Conservation (phyloP, 1,140 invertebrate species). For the Andricus grossulariae region DNA sequence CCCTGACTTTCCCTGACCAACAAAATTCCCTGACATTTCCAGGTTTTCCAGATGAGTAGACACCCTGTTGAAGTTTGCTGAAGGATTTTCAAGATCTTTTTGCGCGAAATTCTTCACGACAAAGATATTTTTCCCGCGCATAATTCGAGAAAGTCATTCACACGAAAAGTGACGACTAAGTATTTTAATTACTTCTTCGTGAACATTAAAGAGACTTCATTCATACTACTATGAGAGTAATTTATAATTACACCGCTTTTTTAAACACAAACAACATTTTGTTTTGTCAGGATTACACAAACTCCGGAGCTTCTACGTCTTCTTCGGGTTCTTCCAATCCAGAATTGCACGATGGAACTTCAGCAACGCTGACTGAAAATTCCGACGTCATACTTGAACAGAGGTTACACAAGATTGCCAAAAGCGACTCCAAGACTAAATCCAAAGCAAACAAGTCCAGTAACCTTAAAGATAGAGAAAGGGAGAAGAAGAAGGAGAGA, state of each 20-base stretch:
- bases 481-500: conserved; percentile 66
- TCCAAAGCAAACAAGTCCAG: conserved; percentile 66
- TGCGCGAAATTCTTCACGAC: too few species aligned
- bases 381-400: conserved; percentile 58
- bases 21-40: too few species aligned
- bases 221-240: conserved; percentile 5
- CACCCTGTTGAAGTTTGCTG: too few species aligned
- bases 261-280: conserved; percentile 27
- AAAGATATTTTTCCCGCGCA: too few species aligned
- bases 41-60: too few species aligned
- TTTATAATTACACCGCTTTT: conserved; percentile 1
- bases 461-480: conserved; percentile 61
- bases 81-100: too few species aligned
- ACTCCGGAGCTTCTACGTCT: conserved; percentile 66
- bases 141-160: too few species aligned
- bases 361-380: conserved; percentile 56
- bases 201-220: too few species aligned
- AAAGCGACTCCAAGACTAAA: conserved; percentile 61
- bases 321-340: conserved; percentile 57
- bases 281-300: conserved; percentile 69
- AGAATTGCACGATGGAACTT: conserved; percentile 57
- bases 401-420: conserved; percentile 58
- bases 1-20: too few species aligned
- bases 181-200: too few species aligned
- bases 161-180: too few species aligned